Evolutionary conservation across 2,797 vertebrate species (phyloP).

Genomic region (Danio albolineatus): DNA sequence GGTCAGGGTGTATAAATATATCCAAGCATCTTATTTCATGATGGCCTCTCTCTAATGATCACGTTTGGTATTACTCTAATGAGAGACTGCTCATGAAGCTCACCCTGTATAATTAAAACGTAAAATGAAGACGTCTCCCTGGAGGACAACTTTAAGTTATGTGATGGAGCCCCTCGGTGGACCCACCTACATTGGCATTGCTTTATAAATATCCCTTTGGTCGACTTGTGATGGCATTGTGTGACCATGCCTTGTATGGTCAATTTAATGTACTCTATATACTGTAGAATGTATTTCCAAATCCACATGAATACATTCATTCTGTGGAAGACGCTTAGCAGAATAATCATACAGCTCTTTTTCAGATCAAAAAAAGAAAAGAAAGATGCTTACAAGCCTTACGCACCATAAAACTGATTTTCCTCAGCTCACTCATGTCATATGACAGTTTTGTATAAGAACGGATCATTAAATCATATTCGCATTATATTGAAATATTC

Average conservation of each 20-base stretch:
- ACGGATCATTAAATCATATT: neutral
- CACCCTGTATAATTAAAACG: conserved; percentile 68
- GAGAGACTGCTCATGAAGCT: conserved; percentile 64
- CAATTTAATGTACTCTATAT: neutral
- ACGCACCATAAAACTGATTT: neutral
- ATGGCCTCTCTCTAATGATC: conserved; percentile 66
- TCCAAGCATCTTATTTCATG: conserved; percentile 59
- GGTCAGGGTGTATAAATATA: conserved; percentile 51
- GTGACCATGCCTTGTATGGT: neutral
- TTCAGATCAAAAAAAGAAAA: too few relatives aligned
- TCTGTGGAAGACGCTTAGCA: neutral
- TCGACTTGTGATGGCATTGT: neutral
- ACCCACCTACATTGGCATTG: conserved; percentile 35
- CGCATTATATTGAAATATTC: neutral
- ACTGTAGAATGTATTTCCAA: neutral
- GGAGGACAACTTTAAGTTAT: conserved; percentile 38
- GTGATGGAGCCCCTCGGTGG: conserved; percentile 53
- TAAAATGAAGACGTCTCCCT: conserved; percentile 48
- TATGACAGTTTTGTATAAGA: neutral
- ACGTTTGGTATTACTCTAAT: conserved; percentile 67
- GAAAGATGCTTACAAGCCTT: too few relatives aligned
- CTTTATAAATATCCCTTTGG: neutral
- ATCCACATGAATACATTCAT: neutral
- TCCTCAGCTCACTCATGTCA: neutral
- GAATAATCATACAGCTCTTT: neutral